Evolutionary conservation across 2,888 invertebrate species (phyloP).

Genomic region (Catonia carolina): DNA sequence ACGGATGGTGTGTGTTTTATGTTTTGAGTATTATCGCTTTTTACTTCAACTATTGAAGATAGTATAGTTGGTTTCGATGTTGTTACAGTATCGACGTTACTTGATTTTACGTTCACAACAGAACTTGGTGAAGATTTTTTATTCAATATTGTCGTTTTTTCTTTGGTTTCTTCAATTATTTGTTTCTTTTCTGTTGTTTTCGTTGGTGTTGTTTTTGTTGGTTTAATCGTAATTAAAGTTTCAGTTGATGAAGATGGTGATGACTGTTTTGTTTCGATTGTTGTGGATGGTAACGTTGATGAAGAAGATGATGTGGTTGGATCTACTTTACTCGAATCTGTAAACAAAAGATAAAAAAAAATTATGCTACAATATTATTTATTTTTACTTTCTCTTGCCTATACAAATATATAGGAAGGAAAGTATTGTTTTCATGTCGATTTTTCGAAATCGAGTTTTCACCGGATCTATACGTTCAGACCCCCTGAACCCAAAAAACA

Average conservation of each 20-base stretch:
- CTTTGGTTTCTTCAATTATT: constrained; percentile 21
- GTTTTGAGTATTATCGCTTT: constrained; percentile 16
- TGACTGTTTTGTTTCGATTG: constrained; percentile 37
- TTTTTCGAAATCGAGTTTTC: no score
- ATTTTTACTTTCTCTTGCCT: no score
- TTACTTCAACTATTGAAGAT: constrained; percentile 30
- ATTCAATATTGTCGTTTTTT: constrained; percentile 17
- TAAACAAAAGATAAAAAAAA: no score
- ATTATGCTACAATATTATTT: no score
- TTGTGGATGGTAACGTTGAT: constrained; percentile 30
- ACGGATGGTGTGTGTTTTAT: not conserved
- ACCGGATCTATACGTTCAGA: no score
- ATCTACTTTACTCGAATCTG: no score
- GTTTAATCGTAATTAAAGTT: no score
- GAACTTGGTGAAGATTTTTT: constrained; percentile 14
- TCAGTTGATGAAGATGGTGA: constrained; percentile 32
- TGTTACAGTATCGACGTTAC: no score
- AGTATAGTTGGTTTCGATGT: constrained; percentile 13
- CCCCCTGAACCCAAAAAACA: no score
- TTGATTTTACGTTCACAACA: constrained; percentile 16
- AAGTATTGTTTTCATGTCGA: no score
- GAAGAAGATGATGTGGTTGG: no score
- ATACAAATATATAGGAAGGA: no score
- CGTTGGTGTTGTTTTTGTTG: constrained; percentile 31
- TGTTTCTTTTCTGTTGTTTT: constrained; percentile 40